A percentile compares a stretch with the other conserved stretches of the same genome.
phyloP scores from a whole-genome alignment of 2,113 vertebrate genomes.

The Chionodraco myersi region DNA sequence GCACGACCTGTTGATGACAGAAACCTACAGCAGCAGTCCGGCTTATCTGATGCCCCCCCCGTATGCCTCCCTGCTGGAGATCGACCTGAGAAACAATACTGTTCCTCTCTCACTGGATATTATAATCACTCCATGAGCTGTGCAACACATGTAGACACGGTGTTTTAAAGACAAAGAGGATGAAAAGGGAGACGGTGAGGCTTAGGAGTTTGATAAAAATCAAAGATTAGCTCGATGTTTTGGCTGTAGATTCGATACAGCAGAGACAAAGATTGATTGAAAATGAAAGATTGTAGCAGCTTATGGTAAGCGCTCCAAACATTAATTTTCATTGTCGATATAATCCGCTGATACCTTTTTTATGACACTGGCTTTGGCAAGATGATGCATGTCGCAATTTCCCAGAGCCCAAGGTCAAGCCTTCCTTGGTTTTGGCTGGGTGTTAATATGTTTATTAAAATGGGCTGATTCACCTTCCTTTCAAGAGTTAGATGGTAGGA shows the following conservation, averaged over 20 bases:
- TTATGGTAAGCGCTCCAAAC: background rate
- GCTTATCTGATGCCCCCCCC: constrained; percentile 62
- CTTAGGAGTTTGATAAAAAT: background rate
- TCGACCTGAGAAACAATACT: background rate
- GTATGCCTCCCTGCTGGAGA: constrained; percentile 4
- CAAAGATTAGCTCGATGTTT: no score
- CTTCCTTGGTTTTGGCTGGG: background rate
- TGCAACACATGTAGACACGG: background rate
- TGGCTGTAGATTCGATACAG: constrained; percentile 2
- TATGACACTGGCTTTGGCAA: background rate
- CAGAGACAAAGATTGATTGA: background rate
- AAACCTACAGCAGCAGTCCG: constrained; percentile 39
- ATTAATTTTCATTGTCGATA: background rate
- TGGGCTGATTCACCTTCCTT: no score
- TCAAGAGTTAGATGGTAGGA: no score
- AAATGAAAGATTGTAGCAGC: background rate
- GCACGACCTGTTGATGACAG: constrained; percentile 65
- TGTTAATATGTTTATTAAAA: no score
- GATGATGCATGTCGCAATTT: background rate
- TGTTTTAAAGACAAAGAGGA: background rate
- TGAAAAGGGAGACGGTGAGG: background rate
- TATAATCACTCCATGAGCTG: background rate
- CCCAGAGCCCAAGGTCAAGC: background rate
- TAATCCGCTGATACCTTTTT: background rate
- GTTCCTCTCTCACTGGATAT: background rate